phyloP scores from a whole-genome alignment of 53 echinoderm and acorn worm species.

The Patiria pectinifera region DNA sequence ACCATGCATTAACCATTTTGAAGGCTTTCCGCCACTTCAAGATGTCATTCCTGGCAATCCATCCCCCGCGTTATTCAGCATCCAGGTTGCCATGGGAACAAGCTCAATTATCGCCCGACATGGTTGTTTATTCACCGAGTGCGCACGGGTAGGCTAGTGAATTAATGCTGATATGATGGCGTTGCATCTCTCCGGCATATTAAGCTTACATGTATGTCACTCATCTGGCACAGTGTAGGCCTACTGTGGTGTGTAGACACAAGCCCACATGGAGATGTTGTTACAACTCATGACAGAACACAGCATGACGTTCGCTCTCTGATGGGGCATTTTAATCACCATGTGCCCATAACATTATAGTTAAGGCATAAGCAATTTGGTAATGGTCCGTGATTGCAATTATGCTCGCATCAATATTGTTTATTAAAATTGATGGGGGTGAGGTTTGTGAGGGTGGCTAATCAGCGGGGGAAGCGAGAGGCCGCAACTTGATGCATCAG shows the following conservation, averaged over 20 bases:
- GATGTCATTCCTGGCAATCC: neutral
- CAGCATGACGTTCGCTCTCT: neutral
- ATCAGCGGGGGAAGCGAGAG: neutral
- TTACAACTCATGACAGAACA: neutral
- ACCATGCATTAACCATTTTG: neutral
- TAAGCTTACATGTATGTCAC: neutral
- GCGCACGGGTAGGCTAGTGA: neutral
- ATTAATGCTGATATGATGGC: neutral
- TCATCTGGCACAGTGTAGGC: neutral
- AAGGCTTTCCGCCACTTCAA: neutral
- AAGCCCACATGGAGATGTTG: neutral
- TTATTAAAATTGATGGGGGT: neutral
- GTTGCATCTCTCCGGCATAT: neutral
- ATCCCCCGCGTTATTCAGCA: neutral
- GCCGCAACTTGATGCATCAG: neutral
- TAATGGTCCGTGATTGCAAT: constrained; percentile 2
- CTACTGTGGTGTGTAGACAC: neutral
- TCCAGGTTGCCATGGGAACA: constrained; percentile 8
- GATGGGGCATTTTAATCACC: neutral
- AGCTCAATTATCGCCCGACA: neutral
- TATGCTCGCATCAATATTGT: neutral
- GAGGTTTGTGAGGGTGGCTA: constrained; percentile 2
- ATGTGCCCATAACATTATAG: neutral
- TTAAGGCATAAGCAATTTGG: neutral
- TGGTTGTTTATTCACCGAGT: neutral